Conservation (phyloP, 2,888 invertebrate species). For the Zhuqinia jingwanae region DNA sequence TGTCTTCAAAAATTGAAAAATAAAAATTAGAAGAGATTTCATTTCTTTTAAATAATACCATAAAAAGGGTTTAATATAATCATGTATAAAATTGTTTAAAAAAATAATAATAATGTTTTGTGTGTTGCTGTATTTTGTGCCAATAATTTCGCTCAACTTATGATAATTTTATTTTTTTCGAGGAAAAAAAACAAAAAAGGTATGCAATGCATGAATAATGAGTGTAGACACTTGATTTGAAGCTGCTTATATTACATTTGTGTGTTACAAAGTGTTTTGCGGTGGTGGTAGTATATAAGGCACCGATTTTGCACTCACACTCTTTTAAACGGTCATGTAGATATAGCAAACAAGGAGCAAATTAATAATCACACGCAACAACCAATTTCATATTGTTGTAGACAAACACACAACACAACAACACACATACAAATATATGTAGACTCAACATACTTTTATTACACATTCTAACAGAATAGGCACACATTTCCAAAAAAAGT, state of each 20-base stretch:
- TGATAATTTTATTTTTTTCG: slow-evolving; percentile 4
- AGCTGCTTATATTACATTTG: no score
- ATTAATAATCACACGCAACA: slow-evolving; percentile 63
- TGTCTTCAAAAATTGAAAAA: no score
- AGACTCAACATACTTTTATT: no score
- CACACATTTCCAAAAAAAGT: background rate
- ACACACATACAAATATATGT: slow-evolving; percentile 22
- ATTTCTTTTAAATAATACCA: no score
- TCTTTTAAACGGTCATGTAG: slow-evolving; percentile 9
- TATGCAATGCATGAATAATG: background rate
- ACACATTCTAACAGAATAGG: background rate
- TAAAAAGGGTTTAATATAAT: background rate
- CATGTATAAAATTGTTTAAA: no score
- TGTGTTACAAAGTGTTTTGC: background rate
- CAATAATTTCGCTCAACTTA: slow-evolving; percentile 38
- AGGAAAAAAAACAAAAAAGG: slow-evolving; percentile 25
- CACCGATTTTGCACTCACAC: slow-evolving; percentile 11
- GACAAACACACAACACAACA: background rate
- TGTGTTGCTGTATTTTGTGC: background rate
- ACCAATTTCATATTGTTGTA: slow-evolving; percentile 26
- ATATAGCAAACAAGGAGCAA: slow-evolving; percentile 24
- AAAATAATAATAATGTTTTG: background rate
- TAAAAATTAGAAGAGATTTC: background rate
- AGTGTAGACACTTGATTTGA: no score
- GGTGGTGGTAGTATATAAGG: slow-evolving; percentile 14